A percentile compares a stretch with the other conserved stretches of the same genome.
phyloP scores from a whole-genome alignment of 1,140 invertebrate genomes.

The Macrosteles quadrilineatus region DNA sequence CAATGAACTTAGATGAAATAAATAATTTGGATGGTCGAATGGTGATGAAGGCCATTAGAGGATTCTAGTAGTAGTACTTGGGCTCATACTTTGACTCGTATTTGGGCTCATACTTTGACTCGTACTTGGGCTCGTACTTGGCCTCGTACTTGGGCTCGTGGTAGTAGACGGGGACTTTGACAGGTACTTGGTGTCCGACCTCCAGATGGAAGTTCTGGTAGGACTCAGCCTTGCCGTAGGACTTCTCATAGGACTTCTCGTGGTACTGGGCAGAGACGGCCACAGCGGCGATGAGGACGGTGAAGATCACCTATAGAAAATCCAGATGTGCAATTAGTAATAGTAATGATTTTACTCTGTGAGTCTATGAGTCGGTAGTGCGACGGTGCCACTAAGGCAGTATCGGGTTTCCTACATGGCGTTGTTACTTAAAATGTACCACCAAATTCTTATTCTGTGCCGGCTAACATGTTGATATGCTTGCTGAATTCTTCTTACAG shows the following conservation, averaged over 20 bases:
- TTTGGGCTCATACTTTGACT: neutral
- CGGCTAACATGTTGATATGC: too few relatives aligned
- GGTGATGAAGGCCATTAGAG: too few relatives aligned
- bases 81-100: neutral
- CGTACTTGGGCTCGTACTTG: neutral
- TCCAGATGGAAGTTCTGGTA: constrained; percentile 21
- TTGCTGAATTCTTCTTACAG: too few relatives aligned
- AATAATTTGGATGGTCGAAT: too few relatives aligned
- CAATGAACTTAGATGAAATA: too few relatives aligned
- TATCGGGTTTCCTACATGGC: too few relatives aligned
- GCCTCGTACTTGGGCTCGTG: constrained; percentile 40
- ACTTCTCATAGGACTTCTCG: neutral
- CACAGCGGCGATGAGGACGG: neutral
- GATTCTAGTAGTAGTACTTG: too few relatives aligned
- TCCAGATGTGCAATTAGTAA: neutral
- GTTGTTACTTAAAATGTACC: too few relatives aligned
- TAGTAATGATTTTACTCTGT: too few relatives aligned
- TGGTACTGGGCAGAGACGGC: constrained; percentile 10
- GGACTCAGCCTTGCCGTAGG: neutral
- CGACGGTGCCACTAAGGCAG: too few relatives aligned
- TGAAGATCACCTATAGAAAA: neutral
- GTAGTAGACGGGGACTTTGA: constrained; percentile 39
- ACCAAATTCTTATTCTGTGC: too few relatives aligned
- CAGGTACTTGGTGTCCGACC: constrained; percentile 22
- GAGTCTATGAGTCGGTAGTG: too few relatives aligned